Conservation (phyloP, 2,113 vertebrate genomes). For the Ciconia boyciana region DNA sequence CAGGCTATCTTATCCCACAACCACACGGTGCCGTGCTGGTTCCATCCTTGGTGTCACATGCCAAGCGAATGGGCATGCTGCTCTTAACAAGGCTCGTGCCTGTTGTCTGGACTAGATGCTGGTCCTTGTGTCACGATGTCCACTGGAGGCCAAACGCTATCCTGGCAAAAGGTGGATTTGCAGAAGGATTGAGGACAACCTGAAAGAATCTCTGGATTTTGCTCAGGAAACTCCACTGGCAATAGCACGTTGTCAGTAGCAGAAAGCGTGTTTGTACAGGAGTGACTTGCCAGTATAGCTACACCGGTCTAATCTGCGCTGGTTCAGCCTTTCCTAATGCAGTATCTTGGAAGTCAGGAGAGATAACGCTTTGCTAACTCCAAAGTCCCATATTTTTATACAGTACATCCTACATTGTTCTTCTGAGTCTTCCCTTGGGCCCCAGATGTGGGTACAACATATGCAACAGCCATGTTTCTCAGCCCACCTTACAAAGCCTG, state of each 20-base stretch:
- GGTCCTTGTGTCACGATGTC: background rate
- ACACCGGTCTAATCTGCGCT: rapidly evolving
- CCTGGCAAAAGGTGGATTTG: background rate
- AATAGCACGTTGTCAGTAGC: background rate
- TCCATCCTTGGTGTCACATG: background rate
- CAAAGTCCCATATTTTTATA: background rate
- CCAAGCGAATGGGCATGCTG: background rate
- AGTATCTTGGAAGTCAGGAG: background rate
- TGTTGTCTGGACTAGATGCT: no score
- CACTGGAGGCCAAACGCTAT: background rate
- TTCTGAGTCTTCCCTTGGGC: background rate
- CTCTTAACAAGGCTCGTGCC: background rate
- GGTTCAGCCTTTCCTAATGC: background rate
- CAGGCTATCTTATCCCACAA: background rate
- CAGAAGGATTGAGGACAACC: background rate
- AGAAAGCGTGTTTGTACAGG: background rate
- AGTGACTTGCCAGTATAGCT: background rate
- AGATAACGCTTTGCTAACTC: background rate
- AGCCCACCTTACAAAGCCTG: background rate
- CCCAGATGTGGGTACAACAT: background rate
- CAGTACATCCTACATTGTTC: background rate
- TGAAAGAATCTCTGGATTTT: background rate
- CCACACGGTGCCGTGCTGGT: background rate
- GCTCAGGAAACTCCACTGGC: background rate
- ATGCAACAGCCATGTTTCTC: background rate